Evolutionary conservation across 2,797 vertebrate species (phyloP).

Genomic region (Sebastiscus tertius): DNA sequence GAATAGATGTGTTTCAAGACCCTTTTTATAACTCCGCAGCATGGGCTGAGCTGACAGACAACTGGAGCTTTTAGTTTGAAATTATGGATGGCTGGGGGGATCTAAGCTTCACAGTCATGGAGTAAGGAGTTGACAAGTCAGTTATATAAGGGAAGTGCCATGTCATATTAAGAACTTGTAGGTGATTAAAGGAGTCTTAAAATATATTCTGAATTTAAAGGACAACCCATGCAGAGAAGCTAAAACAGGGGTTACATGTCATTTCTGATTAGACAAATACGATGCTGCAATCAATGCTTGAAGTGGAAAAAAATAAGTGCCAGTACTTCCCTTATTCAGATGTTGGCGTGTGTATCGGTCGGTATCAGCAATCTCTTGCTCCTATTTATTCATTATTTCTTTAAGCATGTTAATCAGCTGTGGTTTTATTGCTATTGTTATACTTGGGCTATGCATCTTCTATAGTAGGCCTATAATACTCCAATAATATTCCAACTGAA

Average conservation of each 20-base stretch:
- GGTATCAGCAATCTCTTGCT: too few relatives aligned
- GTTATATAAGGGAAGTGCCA: constrained; percentile 30
- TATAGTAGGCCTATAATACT: too few relatives aligned
- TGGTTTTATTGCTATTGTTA: too few relatives aligned
- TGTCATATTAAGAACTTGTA: constrained; percentile 41
- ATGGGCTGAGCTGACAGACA: constrained; percentile 31
- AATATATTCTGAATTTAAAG: constrained; percentile 40
- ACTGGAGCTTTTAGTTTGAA: constrained; percentile 27
- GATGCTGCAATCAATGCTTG: not conserved
- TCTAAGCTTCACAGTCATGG: constrained; percentile 14
- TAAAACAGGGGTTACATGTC: constrained; percentile 25
- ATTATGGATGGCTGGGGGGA: constrained; percentile 17
- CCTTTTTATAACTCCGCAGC: constrained; percentile 16
- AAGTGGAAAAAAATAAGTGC: too few relatives aligned
- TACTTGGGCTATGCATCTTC: too few relatives aligned
- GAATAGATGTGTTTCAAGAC: constrained; percentile 17
- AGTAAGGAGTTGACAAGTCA: constrained; percentile 12
- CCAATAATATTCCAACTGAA: too few relatives aligned
- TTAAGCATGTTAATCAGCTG: too few relatives aligned
- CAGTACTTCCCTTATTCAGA: too few relatives aligned
- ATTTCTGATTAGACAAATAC: constrained; percentile 10
- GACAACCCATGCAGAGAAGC: constrained; percentile 8
- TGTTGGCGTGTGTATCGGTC: too few relatives aligned
- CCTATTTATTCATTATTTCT: too few relatives aligned
- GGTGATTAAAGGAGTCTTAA: constrained; percentile 47